Percentiles rank a stretch among this genome's conserved stretches.
Evolutionary conservation across 2,113 vertebrate genomes (phyloP).

Genomic region (Cepphus grylle): DNA sequence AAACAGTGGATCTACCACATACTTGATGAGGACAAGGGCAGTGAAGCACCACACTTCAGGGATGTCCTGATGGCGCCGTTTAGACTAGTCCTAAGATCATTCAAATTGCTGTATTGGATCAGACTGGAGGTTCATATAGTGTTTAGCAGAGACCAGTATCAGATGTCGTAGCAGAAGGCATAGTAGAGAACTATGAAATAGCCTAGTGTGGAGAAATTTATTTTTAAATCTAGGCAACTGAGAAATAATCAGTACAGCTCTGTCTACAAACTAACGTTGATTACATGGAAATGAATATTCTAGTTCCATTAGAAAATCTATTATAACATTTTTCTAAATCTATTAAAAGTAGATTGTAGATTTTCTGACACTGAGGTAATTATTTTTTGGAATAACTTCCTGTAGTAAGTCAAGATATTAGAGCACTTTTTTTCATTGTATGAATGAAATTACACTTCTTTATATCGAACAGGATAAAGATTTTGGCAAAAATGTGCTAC

Average conservation of each 20-base stretch:
- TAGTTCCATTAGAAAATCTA: background rate
- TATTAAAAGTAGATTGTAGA: background rate
- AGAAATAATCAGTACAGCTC: background rate
- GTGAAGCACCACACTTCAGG: background rate
- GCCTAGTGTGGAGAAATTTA: background rate
- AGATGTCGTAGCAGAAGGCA: background rate
- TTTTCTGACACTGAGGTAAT: background rate
- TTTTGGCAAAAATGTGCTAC: constrained; percentile 50
- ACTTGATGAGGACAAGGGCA: background rate
- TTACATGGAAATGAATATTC: background rate
- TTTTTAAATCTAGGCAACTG: background rate
- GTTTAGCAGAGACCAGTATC: background rate
- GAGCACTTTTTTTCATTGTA: background rate
- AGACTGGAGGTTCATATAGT: background rate
- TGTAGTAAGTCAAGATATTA: background rate
- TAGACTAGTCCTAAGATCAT: background rate
- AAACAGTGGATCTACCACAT: background rate
- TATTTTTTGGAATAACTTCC: background rate
- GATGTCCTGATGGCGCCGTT: background rate
- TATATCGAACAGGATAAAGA: constrained; percentile 66
- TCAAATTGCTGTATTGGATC: background rate
- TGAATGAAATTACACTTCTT: background rate
- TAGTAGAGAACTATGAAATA: background rate
- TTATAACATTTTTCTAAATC: background rate
- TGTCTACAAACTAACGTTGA: background rate